These are phyloP conservation scores for Oreochromis mossambicus DNA, from an alignment of 2,797 vertebrate species.

Conservation along the genomic window DNA sequence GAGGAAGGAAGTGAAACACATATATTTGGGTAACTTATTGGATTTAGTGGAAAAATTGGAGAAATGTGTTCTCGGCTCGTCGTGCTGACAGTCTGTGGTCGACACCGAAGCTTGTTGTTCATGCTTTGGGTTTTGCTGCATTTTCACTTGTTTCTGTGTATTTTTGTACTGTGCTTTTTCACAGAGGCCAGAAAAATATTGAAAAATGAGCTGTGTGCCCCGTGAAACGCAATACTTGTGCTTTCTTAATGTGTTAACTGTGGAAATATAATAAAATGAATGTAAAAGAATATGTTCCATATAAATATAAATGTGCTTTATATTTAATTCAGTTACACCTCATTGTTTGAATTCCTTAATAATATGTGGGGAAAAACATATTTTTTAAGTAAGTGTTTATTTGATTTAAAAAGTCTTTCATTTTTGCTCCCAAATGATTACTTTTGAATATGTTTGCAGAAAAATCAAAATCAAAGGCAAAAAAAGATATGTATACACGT, in stretches of 20 bases:
- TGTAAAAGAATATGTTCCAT: fast-evolving
- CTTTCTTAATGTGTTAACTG: background rate
- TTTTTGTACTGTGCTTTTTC: background rate
- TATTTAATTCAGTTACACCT: background rate
- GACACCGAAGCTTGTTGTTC: background rate
- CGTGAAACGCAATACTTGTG: background rate
- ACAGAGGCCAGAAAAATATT: background rate
- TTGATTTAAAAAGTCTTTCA: background rate
- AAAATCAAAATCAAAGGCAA: background rate
- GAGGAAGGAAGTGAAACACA: slow-evolving; percentile 53
- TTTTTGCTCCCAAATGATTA: background rate
- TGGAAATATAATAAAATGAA: background rate
- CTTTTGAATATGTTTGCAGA: background rate
- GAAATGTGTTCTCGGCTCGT: slow-evolving; percentile 27
- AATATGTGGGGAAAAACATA: background rate
- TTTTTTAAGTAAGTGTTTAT: background rate
- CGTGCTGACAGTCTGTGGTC: background rate
- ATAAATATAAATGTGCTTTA: background rate
- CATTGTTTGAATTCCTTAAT: background rate
- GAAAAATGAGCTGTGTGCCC: background rate
- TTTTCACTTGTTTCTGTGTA: background rate
- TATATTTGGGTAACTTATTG: slow-evolving; percentile 55
- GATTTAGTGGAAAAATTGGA: slow-evolving; percentile 59
- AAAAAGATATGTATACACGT: background rate
- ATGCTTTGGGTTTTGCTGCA: background rate